Base-by-base conservation (phyloP, 2,888 invertebrate genomes). In the Idaea dimidiata region DNA sequence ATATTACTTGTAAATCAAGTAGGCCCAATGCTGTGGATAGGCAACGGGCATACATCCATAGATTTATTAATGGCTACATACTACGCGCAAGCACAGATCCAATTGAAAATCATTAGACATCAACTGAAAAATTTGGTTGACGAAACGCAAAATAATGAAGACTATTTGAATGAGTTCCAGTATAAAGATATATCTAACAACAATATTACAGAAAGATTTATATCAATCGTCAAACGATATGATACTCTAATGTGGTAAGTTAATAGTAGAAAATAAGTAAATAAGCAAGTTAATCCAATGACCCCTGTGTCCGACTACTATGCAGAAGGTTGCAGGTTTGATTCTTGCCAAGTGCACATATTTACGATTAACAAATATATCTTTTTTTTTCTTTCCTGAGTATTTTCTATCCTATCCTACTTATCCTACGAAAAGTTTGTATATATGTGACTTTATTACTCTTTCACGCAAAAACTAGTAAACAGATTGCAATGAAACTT, bases 31-130 rank as follows among this genome's bases (percentile, higher is more conserved):
- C 31, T 69, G 0, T 82, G 81, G 82, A 61, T 64, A 6, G 81
- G 76, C 2, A 74, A 66, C 43, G 83, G 80, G 0, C 82, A 85
- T 60, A 17, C 82, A 16, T 43, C 68, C 0, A 16, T 80, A 1
- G 85, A 86, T 58, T 71, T 72, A 33, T 60, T 79, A 1, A 64
- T 83, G 2, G 72, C 73, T 2, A 72, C 77, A 1, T 82, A 79
- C 65, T 84, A 79, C 62, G 72, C 80, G 4, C 82, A 83, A 60
- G 76, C 78, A n/a, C 75, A 72, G 60, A 70, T 75, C 1, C 84
- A 85, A 66, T 53, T 85, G 57, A 79, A 79, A 67, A 77, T 84
- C 17, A 72, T 85, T 7, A 80, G 81, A 65, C 60, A 76, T 55
- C 80, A 82, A 63, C 66, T 85, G 33, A 70, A 74, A 59, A 68